Base-by-base conservation (phyloP, 2,888 invertebrate species). In the Diabrotica balteata region DNA sequence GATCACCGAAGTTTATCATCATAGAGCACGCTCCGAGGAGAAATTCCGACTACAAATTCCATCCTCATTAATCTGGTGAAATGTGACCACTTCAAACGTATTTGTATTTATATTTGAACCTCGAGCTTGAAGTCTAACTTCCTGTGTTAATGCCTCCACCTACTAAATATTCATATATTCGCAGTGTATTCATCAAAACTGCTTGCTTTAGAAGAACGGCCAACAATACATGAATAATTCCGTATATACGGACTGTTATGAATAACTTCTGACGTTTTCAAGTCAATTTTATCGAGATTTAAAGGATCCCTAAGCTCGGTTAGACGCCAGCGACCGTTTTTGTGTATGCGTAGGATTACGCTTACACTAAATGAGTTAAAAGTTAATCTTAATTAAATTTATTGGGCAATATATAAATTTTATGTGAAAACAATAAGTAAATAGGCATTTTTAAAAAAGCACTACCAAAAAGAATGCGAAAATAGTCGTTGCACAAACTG, bases 101-200 rank as follows among this genome's bases (percentile, higher is more conserved):
- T 69, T 66, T 69, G 63, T 65, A 68, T 68, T 68, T 69, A 69
- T 65, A 69, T 69, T 64, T 11, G 58, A 64, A 63, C 66, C 65
- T 69, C 58, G 54, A 58, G 55, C 45, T 32, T 32, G 32, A 44
- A 46, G 11, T 44, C 45, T 63, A 55, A 66, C 69, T 69, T 69
- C 69, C 69, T 69, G 69, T 69, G 69, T 63, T 59, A 66, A 32
- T 78, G 77, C 79, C 79, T 80, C 77, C 76, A 66, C 71, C 69
- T 68, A 70, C 66, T 68, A 63, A 62, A 59, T 68, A 70, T 70
- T 70, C 68, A 70, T 70, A 55, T 64, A 67, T 66, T 70, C 70
- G 65, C 67, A 68, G 67, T 67, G 60, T 65, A 68, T 66, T 68
- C 58, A 70, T 70, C 68, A 70, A 59, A 66, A 66, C 52, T 45